phyloP scores from a whole-genome alignment of 2,113 vertebrate genomes.

The Tragelaphus strepsiceros region DNA sequence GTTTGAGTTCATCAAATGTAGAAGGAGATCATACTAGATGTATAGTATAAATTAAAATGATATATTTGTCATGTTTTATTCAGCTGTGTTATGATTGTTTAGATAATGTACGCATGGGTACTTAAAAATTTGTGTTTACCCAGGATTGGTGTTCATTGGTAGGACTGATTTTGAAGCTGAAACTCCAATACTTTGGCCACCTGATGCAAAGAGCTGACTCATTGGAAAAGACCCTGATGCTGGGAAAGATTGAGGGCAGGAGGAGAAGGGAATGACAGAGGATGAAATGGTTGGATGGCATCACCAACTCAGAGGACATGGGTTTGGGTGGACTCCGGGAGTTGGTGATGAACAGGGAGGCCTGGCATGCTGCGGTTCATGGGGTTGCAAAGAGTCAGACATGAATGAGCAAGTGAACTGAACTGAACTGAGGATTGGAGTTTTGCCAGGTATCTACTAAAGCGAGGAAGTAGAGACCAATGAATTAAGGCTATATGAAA shows the following conservation, averaged over 20 bases:
- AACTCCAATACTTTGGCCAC: not conserved
- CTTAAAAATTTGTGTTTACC: not conserved
- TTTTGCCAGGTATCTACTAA: not conserved
- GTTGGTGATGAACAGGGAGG: not conserved
- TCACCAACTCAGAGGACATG: not conserved
- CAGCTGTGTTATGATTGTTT: not conserved
- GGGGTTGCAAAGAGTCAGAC: fast-evolving
- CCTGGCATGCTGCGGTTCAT: not conserved
- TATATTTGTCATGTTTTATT: not conserved
- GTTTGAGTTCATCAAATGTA: not conserved
- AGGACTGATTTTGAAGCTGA: not conserved
- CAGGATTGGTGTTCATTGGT: not conserved
- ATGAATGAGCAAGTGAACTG: not conserved
- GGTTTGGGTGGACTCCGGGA: not conserved
- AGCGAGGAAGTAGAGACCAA: not conserved
- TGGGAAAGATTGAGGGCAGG: not conserved
- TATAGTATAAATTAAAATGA: not conserved
- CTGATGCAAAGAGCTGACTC: not conserved
- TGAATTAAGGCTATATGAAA: not conserved
- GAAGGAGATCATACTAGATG: not conserved
- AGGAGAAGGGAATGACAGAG: not conserved
- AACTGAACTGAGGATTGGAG: not conserved
- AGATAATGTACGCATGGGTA: not conserved
- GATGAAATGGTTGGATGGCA: not conserved
- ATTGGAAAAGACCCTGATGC: not conserved